phyloP scores from a whole-genome alignment of 1,140 invertebrate genomes.

The Brachionus asplanchnoidis region DNA sequence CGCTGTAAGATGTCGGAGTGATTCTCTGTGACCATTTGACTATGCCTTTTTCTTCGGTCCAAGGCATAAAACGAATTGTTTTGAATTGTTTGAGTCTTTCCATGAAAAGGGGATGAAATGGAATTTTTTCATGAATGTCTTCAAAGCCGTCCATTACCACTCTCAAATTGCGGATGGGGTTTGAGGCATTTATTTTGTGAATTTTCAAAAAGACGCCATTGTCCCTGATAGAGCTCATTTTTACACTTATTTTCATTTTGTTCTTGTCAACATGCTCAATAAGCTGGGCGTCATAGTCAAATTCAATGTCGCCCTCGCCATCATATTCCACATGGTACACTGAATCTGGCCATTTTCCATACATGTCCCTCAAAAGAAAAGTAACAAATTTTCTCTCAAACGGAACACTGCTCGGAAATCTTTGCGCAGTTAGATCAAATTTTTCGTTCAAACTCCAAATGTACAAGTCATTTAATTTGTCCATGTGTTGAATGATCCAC shows the following conservation, averaged over 20 bases:
- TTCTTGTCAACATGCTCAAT: slow-evolving; percentile 46
- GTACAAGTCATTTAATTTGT: slow-evolving; percentile 13
- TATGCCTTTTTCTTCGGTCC: slow-evolving; percentile 5
- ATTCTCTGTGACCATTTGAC: neutral
- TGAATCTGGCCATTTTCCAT: slow-evolving; percentile 43
- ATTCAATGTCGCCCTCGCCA: slow-evolving; percentile 46
- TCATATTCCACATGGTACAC: slow-evolving; percentile 47
- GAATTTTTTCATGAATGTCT: slow-evolving; percentile 46
- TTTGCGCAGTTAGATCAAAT: slow-evolving; percentile 45
- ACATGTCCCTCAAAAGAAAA: slow-evolving; percentile 43
- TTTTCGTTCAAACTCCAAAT: slow-evolving; percentile 38
- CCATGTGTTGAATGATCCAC: slow-evolving; percentile 45
- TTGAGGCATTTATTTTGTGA: slow-evolving; percentile 44
- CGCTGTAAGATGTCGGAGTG: slow-evolving; percentile 43
- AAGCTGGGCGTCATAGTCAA: slow-evolving; percentile 41
- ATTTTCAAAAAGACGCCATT: slow-evolving; percentile 45
- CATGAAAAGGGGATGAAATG: slow-evolving; percentile 47
- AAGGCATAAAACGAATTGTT: slow-evolving; percentile 47
- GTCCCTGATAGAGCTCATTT: slow-evolving; percentile 41
- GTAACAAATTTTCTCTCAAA: slow-evolving; percentile 43
- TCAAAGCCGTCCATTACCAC: slow-evolving; percentile 47
- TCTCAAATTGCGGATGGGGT: slow-evolving; percentile 47
- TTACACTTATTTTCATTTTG: slow-evolving; percentile 42
- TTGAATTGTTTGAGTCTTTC: slow-evolving; percentile 46
- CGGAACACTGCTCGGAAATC: slow-evolving; percentile 44